Evolutionary conservation across 1,140 invertebrate species (phyloP), one percentile per base, ranked within the genome.

Genomic region (Bombus difficillimus): DNA sequence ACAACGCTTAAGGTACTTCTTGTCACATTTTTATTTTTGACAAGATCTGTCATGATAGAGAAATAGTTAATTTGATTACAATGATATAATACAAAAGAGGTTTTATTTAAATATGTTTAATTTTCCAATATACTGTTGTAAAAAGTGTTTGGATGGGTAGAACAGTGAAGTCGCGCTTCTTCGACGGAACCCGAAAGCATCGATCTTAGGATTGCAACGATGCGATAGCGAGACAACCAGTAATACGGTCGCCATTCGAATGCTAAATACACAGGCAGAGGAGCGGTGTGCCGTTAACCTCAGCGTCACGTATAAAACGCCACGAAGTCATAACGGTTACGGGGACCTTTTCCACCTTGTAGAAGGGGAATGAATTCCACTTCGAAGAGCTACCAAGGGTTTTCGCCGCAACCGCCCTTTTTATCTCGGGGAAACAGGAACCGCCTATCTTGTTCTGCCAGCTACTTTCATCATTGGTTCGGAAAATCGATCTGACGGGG

Each of bases 291-390:
- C 84, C 84, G 84, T 85, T 85, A 85, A 81, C 84, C 79, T 74
- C 43, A 18, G 71, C 78, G 78, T 81, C 83, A 72, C 79, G 79
- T 85, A 85, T 81, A 81, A 85, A 85, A 85, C 79, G 79, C 71
- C 79, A 73, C 72, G 84, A 85, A 85, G 84, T 85, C 84, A 85
- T 85, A 85, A 85, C 84, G 78, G 84, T 85, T 81, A 85, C 72
- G 43, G 53, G 72, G 57, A 85, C 78, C 71, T 73, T 74, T 75
- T 81, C 84, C 62, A 81, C 71, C 84, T 81, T 59, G 71, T 68
- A 28, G 69, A 69, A 66, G 69, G n/a, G 84, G 84, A 81, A 81
- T 85, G 71, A 74, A 85, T 81, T 81, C 59, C 71, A 79, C 84
- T 75, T 57, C 78, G 78, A 57, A 5, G 84, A 85, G 78, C 71